Evolutionary conservation across 2,113 vertebrate genomes (phyloP), one percentile per base, ranked within the genome.

Genomic region (Nematolebias whitei): DNA sequence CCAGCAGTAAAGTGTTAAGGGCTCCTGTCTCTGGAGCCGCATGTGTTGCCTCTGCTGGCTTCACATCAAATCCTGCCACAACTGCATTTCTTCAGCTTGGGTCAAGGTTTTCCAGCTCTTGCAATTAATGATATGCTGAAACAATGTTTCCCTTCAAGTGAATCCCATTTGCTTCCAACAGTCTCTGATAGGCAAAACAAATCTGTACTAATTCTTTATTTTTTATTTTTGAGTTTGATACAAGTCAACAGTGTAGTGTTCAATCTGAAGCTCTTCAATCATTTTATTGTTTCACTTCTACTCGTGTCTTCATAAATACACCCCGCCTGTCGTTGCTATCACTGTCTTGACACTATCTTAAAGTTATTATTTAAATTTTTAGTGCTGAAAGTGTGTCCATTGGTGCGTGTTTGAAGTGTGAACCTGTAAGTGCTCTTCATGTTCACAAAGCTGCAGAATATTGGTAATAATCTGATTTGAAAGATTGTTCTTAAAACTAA

Each of bases 1-100:
- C 26, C 53, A 24, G 59, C n/a, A 72, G 35, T 26, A 15, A 59
- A 73, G 41, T 54, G 38, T 19, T 54, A 26, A 68, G 68, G 57
- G 20, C 60, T 38, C 69, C 29, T 15, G 62, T 54, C 24, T 65
- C 68, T 68, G 40, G 51, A 77, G 69, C 45, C 66, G 51, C 6
- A 52, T 40, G 1, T 56, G 60, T 58, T 69, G 43, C 50, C 23
- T 66, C 40, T 18, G 35, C 52, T 74, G 75, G 63, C 64, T 70
- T 49, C 55, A 54, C 40, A 71, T 77, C 52, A 79, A 65, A 69
- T 70, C 44, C 40, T 12, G 13, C 59, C 52, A 2, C 60, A 79
- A 22, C 61, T 71, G 45, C 12, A 29, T 38, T 41, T 69, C 5
- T 14, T 59, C 58, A 54, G 47, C 39, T 24, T 73, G 43, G 14